Evolutionary conservation across 2,113 vertebrate species (phyloP).

Genomic region (Pedionomus torquatus): DNA sequence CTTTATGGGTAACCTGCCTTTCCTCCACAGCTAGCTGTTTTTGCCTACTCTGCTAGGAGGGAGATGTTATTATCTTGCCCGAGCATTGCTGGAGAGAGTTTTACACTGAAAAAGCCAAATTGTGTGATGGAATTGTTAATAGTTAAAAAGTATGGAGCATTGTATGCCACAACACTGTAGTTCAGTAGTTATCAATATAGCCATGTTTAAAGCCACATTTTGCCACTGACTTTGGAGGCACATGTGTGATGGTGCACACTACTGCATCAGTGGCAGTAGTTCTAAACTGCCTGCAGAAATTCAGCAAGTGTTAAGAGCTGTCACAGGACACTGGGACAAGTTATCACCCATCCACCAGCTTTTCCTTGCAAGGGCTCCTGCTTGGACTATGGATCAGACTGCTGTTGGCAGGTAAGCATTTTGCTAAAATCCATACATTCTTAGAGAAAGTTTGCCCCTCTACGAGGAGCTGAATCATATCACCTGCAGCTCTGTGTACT

Average conservation of each 20-base stretch:
- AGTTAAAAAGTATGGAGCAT: too few species aligned
- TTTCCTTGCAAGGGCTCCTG: background rate
- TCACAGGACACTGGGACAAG: background rate
- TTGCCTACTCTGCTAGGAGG: background rate
- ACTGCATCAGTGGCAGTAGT: background rate
- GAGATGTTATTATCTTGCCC: background rate
- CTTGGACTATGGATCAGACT: background rate
- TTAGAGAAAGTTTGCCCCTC: background rate
- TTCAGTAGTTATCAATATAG: background rate
- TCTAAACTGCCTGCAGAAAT: background rate
- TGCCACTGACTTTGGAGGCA: background rate
- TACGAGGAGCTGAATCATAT: background rate
- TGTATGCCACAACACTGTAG: too few species aligned
- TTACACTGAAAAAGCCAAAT: background rate
- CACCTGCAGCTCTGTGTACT: background rate
- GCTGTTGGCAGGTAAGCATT: background rate
- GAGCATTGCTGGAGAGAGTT: background rate
- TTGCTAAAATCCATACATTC: background rate
- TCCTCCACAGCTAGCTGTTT: background rate
- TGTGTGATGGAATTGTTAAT: background rate
- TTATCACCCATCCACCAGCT: too few species aligned
- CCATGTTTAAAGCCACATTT: background rate
- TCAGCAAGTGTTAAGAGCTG: background rate
- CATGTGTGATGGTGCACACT: too few species aligned
- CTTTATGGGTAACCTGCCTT: background rate